A percentile compares a stretch with the other conserved stretches of the same genome.
Evolutionary conservation across 2,113 vertebrate species (phyloP).

Genomic region (Oriolus oriolus): DNA sequence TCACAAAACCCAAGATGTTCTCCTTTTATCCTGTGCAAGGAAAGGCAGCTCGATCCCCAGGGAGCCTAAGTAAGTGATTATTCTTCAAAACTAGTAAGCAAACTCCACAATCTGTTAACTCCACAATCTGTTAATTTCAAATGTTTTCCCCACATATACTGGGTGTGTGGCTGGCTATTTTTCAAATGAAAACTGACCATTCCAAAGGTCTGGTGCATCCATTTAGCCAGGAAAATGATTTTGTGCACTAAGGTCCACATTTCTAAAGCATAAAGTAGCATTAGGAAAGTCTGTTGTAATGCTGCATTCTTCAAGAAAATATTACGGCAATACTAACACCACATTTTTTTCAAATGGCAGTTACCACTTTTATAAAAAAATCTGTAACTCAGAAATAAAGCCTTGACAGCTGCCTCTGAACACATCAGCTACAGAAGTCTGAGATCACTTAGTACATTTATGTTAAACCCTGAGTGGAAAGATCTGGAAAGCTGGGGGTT

Average conservation of each 20-base stretch:
- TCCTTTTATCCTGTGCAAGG: not conserved
- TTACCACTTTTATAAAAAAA: not conserved
- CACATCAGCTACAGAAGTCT: not conserved
- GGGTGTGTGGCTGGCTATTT: not conserved
- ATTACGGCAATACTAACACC: not conserved
- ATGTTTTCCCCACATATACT: not conserved
- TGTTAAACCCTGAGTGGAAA: not conserved
- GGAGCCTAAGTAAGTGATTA: not conserved
- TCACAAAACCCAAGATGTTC: not conserved
- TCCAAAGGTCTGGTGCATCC: not conserved
- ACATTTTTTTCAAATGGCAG: not conserved
- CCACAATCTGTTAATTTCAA: not conserved
- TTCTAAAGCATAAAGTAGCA: not conserved
- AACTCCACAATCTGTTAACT: not conserved
- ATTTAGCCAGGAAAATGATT: not conserved
- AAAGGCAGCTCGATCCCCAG: not conserved
- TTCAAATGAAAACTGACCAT: not conserved
- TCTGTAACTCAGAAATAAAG: not conserved
- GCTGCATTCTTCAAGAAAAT: not conserved
- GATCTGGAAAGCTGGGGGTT: not conserved
- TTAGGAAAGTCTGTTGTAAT: not conserved
- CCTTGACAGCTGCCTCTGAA: not conserved
- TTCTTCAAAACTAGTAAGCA: not conserved
- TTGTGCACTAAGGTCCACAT: not conserved
- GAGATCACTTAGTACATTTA: not conserved